Conservation (phyloP, 2,113 vertebrate species). For the Salvator merianae region DNA sequence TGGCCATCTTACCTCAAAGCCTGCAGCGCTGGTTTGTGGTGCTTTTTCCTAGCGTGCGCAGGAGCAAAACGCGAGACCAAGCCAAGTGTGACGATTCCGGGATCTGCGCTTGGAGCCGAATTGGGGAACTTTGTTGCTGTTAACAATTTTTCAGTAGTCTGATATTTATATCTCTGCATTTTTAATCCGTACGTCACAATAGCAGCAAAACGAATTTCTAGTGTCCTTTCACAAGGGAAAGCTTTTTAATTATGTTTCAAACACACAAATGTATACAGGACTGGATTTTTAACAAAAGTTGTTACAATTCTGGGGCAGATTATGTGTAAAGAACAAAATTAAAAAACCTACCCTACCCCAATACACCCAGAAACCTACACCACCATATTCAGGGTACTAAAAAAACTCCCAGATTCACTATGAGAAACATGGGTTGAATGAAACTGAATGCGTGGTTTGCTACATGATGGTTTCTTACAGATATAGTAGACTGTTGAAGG, state of each 20-base stretch:
- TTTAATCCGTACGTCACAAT: constrained; percentile 72
- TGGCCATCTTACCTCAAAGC: constrained; percentile 80
- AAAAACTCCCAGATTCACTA: not conserved
- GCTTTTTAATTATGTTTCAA: constrained; percentile 81
- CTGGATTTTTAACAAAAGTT: constrained; percentile 72
- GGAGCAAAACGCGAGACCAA: constrained; percentile 68
- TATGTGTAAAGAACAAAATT: constrained; percentile 17
- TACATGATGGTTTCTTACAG: constrained; percentile 36
- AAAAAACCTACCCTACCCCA: not conserved
- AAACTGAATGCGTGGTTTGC: constrained; percentile 1
- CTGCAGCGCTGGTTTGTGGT: constrained; percentile 75
- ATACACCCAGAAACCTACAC: constrained; percentile 21
- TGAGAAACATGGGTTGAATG: not conserved
- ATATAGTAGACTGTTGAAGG: constrained; percentile 23
- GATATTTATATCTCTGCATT: constrained; percentile 80
- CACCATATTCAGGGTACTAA: not conserved
- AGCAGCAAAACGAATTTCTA: constrained; percentile 68
- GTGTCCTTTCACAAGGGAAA: constrained; percentile 73
- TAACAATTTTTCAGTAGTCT: constrained; percentile 71
- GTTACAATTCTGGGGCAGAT: constrained; percentile 57
- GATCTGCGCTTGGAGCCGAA: constrained; percentile 62
- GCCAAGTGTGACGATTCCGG: constrained; percentile 48
- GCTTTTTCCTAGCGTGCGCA: constrained; percentile 74
- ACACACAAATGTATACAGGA: constrained; percentile 75
- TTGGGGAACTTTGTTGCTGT: constrained; percentile 62